These are phyloP conservation scores for Schizotus pectinicornis DNA, from an alignment of 2,888 invertebrate genomes.

Conservation along the genomic window DNA sequence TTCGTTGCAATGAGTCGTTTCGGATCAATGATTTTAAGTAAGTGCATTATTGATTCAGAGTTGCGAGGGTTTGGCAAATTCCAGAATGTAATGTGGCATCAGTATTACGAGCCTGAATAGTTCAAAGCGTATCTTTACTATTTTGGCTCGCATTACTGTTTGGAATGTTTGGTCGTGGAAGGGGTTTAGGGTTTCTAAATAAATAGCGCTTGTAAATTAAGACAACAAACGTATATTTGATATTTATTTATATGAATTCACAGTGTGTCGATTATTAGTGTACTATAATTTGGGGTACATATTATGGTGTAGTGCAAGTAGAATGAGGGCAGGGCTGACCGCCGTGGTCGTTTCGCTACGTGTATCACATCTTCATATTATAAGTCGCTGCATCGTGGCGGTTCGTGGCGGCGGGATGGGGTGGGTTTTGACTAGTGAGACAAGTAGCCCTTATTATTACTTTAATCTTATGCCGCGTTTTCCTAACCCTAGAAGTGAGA, in stretches of 20 bases:
- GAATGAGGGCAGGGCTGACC: constrained; percentile 45
- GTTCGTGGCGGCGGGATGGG: constrained; percentile 30
- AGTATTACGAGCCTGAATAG: background rate
- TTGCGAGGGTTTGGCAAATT: too few relatives aligned
- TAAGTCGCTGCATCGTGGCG: constrained; percentile 43
- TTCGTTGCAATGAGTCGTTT: background rate
- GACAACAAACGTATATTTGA: constrained; percentile 53
- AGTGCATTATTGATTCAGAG: constrained; percentile 10
- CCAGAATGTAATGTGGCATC: too few relatives aligned
- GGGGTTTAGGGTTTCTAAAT: constrained; percentile 20
- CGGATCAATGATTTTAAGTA: constrained; percentile 15
- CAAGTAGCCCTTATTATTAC: constrained; percentile 44
- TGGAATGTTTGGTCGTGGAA: constrained; percentile 2
- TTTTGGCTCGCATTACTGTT: background rate
- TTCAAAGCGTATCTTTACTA: constrained; percentile 1
- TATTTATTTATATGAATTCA: constrained; percentile 58
- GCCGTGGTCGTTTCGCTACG: constrained; percentile 52
- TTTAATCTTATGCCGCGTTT: constrained; percentile 28
- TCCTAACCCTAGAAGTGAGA: constrained; percentile 50
- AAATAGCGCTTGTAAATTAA: constrained; percentile 45
- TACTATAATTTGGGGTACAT: constrained; percentile 54
- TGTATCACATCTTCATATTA: constrained; percentile 56
- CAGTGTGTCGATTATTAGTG: constrained; percentile 59
- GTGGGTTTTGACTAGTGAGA: constrained; percentile 38
- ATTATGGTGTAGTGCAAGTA: constrained; percentile 57